Evolutionary conservation across 2,113 vertebrate species (phyloP).

Genomic region (Pomatostomus ruficeps): DNA sequence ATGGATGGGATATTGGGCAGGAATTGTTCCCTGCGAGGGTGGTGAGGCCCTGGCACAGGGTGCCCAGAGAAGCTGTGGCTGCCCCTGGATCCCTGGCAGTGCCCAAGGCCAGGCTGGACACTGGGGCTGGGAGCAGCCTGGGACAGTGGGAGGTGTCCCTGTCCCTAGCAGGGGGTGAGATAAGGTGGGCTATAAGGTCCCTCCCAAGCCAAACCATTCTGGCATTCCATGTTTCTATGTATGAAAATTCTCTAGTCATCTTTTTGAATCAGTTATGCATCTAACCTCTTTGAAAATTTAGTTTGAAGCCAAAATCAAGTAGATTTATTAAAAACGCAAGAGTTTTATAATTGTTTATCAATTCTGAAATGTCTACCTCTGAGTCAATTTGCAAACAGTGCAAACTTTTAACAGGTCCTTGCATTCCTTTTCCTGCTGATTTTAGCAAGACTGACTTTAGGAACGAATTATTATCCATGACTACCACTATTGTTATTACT

Average conservation of each 20-base stretch:
- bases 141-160: neutral
- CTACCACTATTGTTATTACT: neutral
- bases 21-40: neutral
- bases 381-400: neutral
- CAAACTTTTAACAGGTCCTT: neutral
- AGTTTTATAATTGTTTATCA: neutral
- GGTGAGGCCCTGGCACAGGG: neutral
- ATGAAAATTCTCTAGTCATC: neutral
- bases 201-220: neutral
- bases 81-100: neutral
- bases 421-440: neutral
- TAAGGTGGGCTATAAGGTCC: rapidly evolving
- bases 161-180: too few relatives aligned
- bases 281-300: neutral
- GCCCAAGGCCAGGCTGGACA: neutral
- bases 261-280: neutral
- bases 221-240: neutral
- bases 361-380: neutral
- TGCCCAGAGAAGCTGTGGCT: neutral
- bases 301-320: neutral
- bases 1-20: rapidly evolving
- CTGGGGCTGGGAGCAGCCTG: neutral
- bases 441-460: neutral
- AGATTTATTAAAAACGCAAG: neutral
- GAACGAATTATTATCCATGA: neutral